Evolutionary conservation across 2,113 vertebrate species (phyloP).

Genomic region (Elephantulus edwardii): DNA sequence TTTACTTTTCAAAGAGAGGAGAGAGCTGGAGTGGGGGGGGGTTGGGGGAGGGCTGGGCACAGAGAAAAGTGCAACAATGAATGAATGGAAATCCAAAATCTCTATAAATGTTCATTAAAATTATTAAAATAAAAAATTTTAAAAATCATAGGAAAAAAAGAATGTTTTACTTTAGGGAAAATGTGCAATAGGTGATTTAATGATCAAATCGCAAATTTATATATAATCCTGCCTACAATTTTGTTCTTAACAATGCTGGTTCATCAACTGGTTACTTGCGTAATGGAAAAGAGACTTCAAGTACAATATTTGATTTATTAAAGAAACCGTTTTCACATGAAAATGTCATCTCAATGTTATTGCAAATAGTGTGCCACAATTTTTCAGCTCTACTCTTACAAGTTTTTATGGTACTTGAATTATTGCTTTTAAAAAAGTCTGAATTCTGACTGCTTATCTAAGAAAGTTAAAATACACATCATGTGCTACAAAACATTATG

Average conservation of each 20-base stretch:
- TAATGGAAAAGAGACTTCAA: constrained; percentile 1
- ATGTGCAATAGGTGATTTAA: not conserved
- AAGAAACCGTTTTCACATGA: not conserved
- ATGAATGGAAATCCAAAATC: no score
- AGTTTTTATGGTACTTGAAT: not conserved
- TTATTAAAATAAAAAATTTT: no score
- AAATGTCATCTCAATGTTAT: not conserved
- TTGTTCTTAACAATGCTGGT: not conserved
- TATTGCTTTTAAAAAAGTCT: constrained; percentile 15
- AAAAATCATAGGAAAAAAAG: no score
- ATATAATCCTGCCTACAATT: not conserved
- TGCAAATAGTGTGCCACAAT: not conserved
- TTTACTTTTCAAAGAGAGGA: no score
- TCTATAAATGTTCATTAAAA: no score
- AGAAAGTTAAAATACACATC: constrained; percentile 3
- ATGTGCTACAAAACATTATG: not conserved
- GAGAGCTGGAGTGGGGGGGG: no score
- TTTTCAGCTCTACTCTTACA: not conserved
- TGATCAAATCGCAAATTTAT: constrained; percentile 45
- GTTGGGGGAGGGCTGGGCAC: no score
- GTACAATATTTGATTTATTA: constrained; percentile 4
- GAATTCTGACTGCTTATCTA: constrained; percentile 35
- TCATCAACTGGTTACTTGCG: not conserved
- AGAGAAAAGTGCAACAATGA: no score
- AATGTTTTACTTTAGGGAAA: constrained; percentile 29